Evolutionary conservation across 2,888 invertebrate genomes (phyloP), one percentile per base, ranked within the genome.

Genomic region (Euproctis similis): DNA sequence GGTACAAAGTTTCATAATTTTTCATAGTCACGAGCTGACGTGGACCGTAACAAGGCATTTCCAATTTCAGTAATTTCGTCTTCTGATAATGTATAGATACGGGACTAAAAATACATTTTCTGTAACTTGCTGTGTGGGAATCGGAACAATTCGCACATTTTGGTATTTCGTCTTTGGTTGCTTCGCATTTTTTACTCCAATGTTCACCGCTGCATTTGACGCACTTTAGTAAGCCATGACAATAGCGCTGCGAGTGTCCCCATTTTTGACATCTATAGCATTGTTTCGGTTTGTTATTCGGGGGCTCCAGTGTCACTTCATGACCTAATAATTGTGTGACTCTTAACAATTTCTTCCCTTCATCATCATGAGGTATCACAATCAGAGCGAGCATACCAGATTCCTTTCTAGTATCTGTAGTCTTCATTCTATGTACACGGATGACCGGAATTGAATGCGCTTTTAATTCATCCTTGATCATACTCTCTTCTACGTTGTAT

Each of bases 251-350:
- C 1, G 70, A 53, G 31, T 84, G 82, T 0, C 77, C 80, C 68
- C 74, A 81, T 34, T 56, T 59, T 37, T 81, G 84, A 38, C 84
- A 84, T 10, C 67, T 62, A 31, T 66, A 55, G 41, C 82, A 82
- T 34, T 84, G 81, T 19, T 43, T 65, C 1, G 42, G 30, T 31
- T 67, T 73, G 3, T 14, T 12, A 8, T 48, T 34, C 1, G 70
- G 69, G 4, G 63, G 62, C 41, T 84, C 77, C 26, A 78, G 39
- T 18, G 26, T 49, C 1, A 82, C 59, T 14, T 54, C 28, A 25
- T 56, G 30, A 1, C 60, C 66, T 19, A 69, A 46, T 12, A 72
- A 30, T 19, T 59, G 54, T 9, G 39, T 44, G 0, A 73, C 30
- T 34, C 44, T 45, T 8, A 72, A 47, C 16, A 74, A 42, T 12